Evolutionary conservation across 2,797 vertebrate species (phyloP).

Genomic region (Tenualosa thibaudeaui): DNA sequence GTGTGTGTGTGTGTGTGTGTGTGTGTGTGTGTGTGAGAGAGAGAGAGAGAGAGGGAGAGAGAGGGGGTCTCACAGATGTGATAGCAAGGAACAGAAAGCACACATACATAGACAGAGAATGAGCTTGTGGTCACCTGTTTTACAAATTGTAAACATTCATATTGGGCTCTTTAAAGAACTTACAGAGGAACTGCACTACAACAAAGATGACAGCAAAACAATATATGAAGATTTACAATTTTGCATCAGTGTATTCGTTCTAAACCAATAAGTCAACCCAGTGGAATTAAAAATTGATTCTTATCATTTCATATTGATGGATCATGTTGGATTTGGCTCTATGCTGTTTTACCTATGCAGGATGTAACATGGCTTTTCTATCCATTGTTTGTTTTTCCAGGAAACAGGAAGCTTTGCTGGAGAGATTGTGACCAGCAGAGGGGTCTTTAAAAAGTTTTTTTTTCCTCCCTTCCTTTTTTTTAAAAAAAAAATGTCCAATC

Average conservation of each 20-base stretch:
- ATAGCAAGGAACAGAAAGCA: background rate
- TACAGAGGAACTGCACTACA: slow-evolving; percentile 50
- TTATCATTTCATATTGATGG: background rate
- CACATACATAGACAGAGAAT: background rate
- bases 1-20: slow-evolving; percentile 27
- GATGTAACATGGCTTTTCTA: slow-evolving; percentile 64
- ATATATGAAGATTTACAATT: background rate
- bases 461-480: background rate
- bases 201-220: slow-evolving; percentile 30
- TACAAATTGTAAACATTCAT: slow-evolving; percentile 52
- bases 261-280: background rate
- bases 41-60: background rate
- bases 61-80: background rate
- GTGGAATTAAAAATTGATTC: background rate
- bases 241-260: background rate
- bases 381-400: slow-evolving; percentile 74
- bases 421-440: slow-evolving; percentile 38
- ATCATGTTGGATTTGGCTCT: background rate
- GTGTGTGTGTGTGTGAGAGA: background rate
- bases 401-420: slow-evolving; percentile 76
- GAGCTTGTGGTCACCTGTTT: slow-evolving; percentile 44
- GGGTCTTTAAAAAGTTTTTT: slow-evolving; percentile 28
- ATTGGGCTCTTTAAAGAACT: slow-evolving; percentile 42
- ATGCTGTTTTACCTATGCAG: slow-evolving; percentile 49
- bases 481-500: slow-evolving; percentile 32